A percentile compares a stretch with the other conserved stretches of the same genome.
These are phyloP conservation scores for Morpho achilles DNA, from an alignment of 2,888 invertebrate species.

Conservation along the genomic window DNA sequence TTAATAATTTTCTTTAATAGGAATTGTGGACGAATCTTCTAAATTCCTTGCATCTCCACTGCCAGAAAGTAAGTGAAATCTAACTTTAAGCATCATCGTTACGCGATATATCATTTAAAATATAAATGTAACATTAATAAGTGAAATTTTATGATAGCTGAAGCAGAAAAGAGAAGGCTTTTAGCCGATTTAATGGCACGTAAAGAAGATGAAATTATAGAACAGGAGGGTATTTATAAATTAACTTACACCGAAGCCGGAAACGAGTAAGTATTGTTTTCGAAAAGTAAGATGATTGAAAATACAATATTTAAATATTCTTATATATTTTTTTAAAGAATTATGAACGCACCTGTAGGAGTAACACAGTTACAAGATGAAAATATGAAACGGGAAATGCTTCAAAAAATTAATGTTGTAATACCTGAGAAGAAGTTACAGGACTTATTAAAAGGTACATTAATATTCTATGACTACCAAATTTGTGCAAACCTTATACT, in stretches of 20 bases:
- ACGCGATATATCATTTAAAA: not conserved
- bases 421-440: conserved; percentile 49
- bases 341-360: conserved; percentile 45
- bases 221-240: conserved; percentile 45
- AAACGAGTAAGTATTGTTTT: conserved; percentile 42
- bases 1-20: conserved; percentile 31
- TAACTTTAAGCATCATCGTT: too few species aligned
- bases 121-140: not conserved
- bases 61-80: conserved; percentile 46
- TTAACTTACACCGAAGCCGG: conserved; percentile 49
- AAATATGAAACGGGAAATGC: conserved; percentile 34
- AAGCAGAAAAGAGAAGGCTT: conserved; percentile 45
- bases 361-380: conserved; percentile 35
- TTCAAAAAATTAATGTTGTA: conserved; percentile 36
- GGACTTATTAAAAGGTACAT: conserved; percentile 41
- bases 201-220: conserved; percentile 40
- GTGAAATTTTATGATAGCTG: conserved; percentile 29
- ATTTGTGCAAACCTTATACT: too few species aligned
- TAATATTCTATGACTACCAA: too few species aligned
- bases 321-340: conserved; percentile 29
- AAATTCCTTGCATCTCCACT: conserved; percentile 49
- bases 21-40: conserved; percentile 48
- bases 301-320: not conserved
- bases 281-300: not conserved
- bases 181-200: conserved; percentile 51